These are phyloP conservation scores for Pheosia gnoma DNA, from an alignment of 2,888 invertebrate genomes.

Conservation along the genomic window DNA sequence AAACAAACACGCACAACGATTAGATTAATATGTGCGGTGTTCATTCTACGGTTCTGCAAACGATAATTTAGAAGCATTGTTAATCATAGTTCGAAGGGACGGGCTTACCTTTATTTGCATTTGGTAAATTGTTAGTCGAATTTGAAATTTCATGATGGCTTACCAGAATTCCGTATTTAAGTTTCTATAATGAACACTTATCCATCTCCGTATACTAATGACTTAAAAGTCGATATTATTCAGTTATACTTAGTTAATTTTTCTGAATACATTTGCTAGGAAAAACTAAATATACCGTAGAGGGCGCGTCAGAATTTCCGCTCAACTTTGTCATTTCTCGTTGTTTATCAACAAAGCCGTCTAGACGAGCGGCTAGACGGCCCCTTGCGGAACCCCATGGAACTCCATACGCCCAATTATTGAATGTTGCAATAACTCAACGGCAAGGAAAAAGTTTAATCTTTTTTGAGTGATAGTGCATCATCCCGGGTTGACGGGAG, in stretches of 20 bases:
- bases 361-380: slow-evolving; percentile 45
- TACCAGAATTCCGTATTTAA: too few relatives aligned
- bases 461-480: slow-evolving; percentile 65
- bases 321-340: slow-evolving; percentile 21
- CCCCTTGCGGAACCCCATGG: slow-evolving; percentile 25
- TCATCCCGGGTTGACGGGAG: slow-evolving; percentile 48
- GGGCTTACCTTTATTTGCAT: slow-evolving; percentile 18
- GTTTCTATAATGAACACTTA: too few relatives aligned
- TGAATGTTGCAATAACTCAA: slow-evolving; percentile 50
- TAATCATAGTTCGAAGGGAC: slow-evolving; percentile 25
- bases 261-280: slow-evolving; percentile 6
- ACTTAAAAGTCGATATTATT: too few relatives aligned
- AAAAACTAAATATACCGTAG: slow-evolving; percentile 29
- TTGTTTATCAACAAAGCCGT: slow-evolving; percentile 31
- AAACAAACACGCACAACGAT: slow-evolving; percentile 58
- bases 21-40: slow-evolving; percentile 59
- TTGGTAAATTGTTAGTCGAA: not conserved
- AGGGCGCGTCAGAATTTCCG: slow-evolving; percentile 27
- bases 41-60: slow-evolving; percentile 18
- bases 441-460: slow-evolving; percentile 62
- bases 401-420: slow-evolving; percentile 52
- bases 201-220: too few relatives aligned
- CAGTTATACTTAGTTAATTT: too few relatives aligned
- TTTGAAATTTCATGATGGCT: not conserved
- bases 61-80: slow-evolving; percentile 36